These are phyloP conservation scores for Sinopyrophorus schimmeli DNA, from an alignment of 2,888 invertebrate genomes.

Conservation along the genomic window DNA sequence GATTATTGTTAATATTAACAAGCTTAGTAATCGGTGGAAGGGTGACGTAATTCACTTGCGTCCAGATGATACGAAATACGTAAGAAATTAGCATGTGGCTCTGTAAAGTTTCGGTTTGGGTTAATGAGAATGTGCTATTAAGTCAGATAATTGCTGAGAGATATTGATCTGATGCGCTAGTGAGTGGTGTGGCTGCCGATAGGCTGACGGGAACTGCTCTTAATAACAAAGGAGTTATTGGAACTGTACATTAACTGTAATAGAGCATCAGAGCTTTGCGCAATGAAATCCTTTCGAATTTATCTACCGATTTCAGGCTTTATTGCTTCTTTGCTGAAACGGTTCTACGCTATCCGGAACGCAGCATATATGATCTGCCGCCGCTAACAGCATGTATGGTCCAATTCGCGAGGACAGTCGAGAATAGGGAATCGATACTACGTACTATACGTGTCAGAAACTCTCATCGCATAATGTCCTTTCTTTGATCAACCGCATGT, in stretches of 20 bases:
- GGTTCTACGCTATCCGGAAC: conserved; percentile 34
- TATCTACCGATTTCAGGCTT: conserved; percentile 52
- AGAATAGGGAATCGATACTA: conserved; percentile 36
- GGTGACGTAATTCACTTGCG: conserved; percentile 35
- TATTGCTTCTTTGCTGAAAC: conserved; percentile 47
- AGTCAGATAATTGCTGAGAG: conserved; percentile 50
- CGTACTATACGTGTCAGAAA: conserved; percentile 41
- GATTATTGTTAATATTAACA: conserved; percentile 47
- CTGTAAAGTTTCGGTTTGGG: conserved; percentile 44
- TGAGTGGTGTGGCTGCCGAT: conserved; percentile 47
- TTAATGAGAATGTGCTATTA: conserved; percentile 51
- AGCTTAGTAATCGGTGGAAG: conserved; percentile 40
- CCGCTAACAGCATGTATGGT: conserved; percentile 35
- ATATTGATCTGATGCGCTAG: conserved; percentile 51
- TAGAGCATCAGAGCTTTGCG: conserved; percentile 50
- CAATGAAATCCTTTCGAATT: conserved; percentile 52
- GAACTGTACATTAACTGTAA: conserved; percentile 52
- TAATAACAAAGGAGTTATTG: conserved; percentile 53
- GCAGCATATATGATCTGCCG: conserved; percentile 34
- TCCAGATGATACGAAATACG: conserved; percentile 26
- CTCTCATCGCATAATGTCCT: conserved; percentile 39
- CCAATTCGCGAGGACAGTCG: conserved; percentile 36
- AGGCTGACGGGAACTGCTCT: conserved; percentile 50
- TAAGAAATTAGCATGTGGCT: conserved; percentile 30
- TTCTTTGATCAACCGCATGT: conserved; percentile 33